Evolutionary conservation across 1,140 invertebrate genomes (phyloP), one percentile per base, ranked within the genome.

Genomic region (Euschistus heros): DNA sequence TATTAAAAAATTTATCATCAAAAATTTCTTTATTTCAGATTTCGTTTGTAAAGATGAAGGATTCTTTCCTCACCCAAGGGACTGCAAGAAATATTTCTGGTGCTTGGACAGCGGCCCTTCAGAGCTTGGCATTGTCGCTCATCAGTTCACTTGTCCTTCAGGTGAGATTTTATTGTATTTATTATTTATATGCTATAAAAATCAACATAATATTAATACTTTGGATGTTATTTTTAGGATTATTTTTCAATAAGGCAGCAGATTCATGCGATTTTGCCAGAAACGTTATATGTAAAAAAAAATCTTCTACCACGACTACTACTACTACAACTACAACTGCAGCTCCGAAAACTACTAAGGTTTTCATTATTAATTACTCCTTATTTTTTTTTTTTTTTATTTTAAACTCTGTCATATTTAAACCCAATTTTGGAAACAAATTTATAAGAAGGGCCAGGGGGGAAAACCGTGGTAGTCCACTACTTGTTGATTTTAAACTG

Each of bases 81-180:
- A 94, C 72, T 96, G 92, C 75, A 92, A 92, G 73, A 94, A 94
- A 73, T 96, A 96, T 71, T 95, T 92, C 75, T 94, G 92, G 92
- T 96, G 92, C 75, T 76, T 95, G 52, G 89, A 92, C 69, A 91
- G 88, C 71, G 91, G 91, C 2, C 88, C 91, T 0, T 88, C 91
- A 7, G 88, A 92, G 68, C 78, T 93, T 30, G 92, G 92, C 54
- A 86, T 94, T 54, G 89, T 95, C 20, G 90, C 91, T 10, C 91
- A 95, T 79, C 88, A 92, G 71, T 96, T 96, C 72, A 94, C 91
- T 3, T 96, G 93, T 73, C 92, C 92, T 0, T 91, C 91, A 64
- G 89, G 87, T 82, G 78, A 27, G n/a, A 50, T 20, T 18, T 18
- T 20, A 50, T 17, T 20, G 10, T 50, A 22, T 50, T 6, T 50